Evolutionary conservation across 1,140 invertebrate species (phyloP), one percentile per base, ranked within the genome.

Genomic region (Arion vulgaris): DNA sequence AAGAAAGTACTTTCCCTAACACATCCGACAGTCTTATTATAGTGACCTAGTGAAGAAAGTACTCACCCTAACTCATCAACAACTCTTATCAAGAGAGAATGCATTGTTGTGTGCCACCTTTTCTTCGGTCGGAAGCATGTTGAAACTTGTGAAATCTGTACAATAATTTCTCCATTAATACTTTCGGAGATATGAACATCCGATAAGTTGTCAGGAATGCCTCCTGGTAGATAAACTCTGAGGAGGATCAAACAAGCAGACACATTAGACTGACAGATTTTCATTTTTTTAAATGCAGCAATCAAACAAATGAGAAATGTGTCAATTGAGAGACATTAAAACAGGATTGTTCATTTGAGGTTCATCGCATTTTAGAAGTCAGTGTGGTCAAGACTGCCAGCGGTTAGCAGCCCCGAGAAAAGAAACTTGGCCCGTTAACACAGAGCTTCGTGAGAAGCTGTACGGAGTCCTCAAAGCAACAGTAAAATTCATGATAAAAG

Each of bases 121-220:
- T 89, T 91, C 92, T 84, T 26, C 53, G 97, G 69, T 92, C 91
- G n/a, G 84, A 87, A 19, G 85, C 86, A 80, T 89, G 90, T 86
- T 95, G 95, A 87, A 98, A 97, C 88, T 95, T 95, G 91, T 96
- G 95, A 90, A 96, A 96, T 83, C 98, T 94, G 90, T 95, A 95
- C 86, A 97, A 95, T 62, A 99, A 93, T 92, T 98, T 98, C 88
- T 95, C 94, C 84, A 99, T 95, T 81, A 99, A 93, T 83, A 96
- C 96, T 79, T 95, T 92, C n/a, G 98, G 96, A 71, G 95, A 94
- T 88, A 99, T 95, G 93, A 99, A 98, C 81, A 97, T 99, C 86
- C 98, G 94, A 92, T 99, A 99, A 62, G 98, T 99, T 36, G 97
- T 97, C 85, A 99, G 94, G 93, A 99, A 99, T 53, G 98, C 97